Evolutionary conservation across 2,888 invertebrate genomes (phyloP).

Genomic region (Abscondita cerata): DNA sequence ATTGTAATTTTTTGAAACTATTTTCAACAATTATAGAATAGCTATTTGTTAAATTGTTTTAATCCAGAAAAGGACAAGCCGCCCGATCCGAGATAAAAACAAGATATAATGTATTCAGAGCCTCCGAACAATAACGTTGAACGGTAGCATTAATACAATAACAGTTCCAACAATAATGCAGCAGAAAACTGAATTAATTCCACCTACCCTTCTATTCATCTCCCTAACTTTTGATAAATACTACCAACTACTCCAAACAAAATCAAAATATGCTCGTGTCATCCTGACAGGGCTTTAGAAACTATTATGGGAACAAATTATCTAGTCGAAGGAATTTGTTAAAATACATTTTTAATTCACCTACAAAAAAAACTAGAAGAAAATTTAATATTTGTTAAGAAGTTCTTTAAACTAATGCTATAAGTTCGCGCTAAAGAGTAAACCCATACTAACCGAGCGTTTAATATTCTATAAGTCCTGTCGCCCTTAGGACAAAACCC

Average conservation of each 20-base stretch:
- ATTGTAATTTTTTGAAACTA: no score
- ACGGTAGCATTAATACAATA: constrained; percentile 40
- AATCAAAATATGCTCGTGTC: constrained; percentile 43
- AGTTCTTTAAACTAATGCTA: neutral
- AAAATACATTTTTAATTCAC: no score
- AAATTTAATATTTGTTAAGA: no score
- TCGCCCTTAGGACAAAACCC: constrained; percentile 43
- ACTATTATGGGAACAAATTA: neutral
- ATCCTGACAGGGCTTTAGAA: constrained; percentile 31
- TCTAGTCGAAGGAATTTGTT: no score
- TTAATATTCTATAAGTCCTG: constrained; percentile 56
- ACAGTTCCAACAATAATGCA: constrained; percentile 43
- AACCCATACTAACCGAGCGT: constrained; percentile 54
- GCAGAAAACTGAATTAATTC: constrained; percentile 43
- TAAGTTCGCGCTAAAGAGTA: constrained; percentile 45
- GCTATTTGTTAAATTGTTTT: no score
- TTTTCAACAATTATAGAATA: no score
- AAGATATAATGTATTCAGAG: neutral
- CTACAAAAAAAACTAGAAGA: no score
- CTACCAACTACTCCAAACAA: constrained; percentile 42
- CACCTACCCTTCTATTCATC: constrained; percentile 40
- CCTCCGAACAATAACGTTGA: neutral
- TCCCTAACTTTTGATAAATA: constrained; percentile 36
- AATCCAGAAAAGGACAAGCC: no score
- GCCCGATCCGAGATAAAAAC: neutral